phyloP scores from a whole-genome alignment of 2,888 invertebrate genomes.

The Ennomos quercinarius region DNA sequence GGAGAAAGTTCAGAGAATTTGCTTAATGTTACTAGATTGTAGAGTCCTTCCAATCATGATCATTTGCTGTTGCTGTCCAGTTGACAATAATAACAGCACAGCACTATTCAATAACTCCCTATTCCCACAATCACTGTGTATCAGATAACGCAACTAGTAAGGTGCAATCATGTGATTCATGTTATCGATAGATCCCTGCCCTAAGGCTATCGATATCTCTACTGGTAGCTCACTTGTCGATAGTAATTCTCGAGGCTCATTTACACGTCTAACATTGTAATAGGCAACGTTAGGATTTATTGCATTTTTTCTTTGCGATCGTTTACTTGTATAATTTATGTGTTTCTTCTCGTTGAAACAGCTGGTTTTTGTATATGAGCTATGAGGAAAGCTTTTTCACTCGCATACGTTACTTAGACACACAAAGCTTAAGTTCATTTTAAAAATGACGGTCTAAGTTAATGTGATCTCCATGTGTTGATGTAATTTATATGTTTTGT shows the following conservation, averaged over 20 bases:
- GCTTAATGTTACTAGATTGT: too few relatives aligned
- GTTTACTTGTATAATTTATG: neutral
- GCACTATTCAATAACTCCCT: constrained; percentile 24
- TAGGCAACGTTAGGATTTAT: constrained; percentile 12
- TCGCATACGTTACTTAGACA: too few relatives aligned
- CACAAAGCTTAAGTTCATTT: too few relatives aligned
- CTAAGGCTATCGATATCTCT: constrained; percentile 30
- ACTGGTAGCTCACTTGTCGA: constrained; percentile 34
- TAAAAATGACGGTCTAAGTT: too few relatives aligned
- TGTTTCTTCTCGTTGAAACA: neutral
- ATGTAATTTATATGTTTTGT: too few relatives aligned
- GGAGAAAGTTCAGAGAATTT: too few relatives aligned
- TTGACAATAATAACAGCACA: constrained; percentile 4
- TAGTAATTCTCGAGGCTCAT: constrained; percentile 30
- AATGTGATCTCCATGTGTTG: too few relatives aligned
- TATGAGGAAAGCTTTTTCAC: neutral
- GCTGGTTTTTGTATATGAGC: neutral
- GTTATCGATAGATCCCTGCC: constrained; percentile 33
- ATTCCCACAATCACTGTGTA: constrained; percentile 36
- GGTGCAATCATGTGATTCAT: constrained; percentile 36
- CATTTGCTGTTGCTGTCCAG: neutral
- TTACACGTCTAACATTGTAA: constrained; percentile 21
- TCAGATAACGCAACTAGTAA: constrained; percentile 38
- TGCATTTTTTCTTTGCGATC: constrained; percentile 32
- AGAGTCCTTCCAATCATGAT: too few relatives aligned